Percentiles rank a stretch among this genome's conserved stretches.
Conservation (phyloP, 2,113 vertebrate species). For the rat (Rattus norvegicus) region GRCr8 NC_086021.1:136220001-136220500, state of each 20-base stretch:
- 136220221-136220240: neutral
- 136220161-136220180: neutral
- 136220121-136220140: neutral
- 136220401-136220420: constrained; percentile 80
- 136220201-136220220: neutral
- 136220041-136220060: too few species aligned
- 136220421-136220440: constrained; percentile 72
- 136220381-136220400: constrained; percentile 77
- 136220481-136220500: constrained; percentile 49
- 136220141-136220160: neutral
- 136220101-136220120: neutral
- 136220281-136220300: constrained; percentile 70
- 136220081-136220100: neutral
- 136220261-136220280: constrained; percentile 58
- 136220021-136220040: neutral
- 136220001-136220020: neutral
- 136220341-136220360: constrained; percentile 62
- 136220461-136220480: constrained; percentile 56
- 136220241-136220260: neutral
- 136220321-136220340: constrained; percentile 64
- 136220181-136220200: neutral
- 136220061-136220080: neutral
- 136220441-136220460: constrained; percentile 69
- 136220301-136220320: constrained; percentile 64
- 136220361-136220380: constrained; percentile 77